Conservation (phyloP, 2,113 vertebrate genomes). For the Erythrocercus mccallii region DNA sequence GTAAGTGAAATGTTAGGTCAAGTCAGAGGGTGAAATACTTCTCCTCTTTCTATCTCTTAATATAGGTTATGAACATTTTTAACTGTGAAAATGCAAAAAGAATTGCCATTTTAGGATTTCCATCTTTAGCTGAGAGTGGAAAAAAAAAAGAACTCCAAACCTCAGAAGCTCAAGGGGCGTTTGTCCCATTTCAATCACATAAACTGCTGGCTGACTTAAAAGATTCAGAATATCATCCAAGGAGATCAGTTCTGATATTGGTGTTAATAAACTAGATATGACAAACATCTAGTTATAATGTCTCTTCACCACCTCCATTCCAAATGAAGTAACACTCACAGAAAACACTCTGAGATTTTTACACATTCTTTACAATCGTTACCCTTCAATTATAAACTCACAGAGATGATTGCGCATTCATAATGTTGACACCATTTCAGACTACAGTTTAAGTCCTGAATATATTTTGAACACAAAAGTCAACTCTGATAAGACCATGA, state of each 20-base stretch:
- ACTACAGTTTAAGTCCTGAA: not conserved
- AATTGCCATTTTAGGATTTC: not conserved
- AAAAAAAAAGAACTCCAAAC: not conserved
- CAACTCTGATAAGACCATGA: not conserved
- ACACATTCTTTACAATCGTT: not conserved
- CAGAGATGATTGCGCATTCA: not conserved
- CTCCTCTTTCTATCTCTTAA: not conserved
- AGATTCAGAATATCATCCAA: not conserved
- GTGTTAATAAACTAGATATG: not conserved
- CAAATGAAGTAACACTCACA: not conserved
- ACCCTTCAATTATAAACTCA: not conserved
- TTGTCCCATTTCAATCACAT: not conserved
- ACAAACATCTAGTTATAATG: not conserved
- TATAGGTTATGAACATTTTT: not conserved
- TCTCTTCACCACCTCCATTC: not conserved
- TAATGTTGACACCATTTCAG: not conserved
- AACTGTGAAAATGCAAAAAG: not conserved
- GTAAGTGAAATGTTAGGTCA: not conserved
- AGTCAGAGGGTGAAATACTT: not conserved
- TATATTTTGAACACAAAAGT: not conserved
- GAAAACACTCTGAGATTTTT: not conserved
- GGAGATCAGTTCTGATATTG: not conserved
- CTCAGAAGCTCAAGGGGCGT: not conserved
- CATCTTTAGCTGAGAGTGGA: not conserved
- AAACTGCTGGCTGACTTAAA: not conserved